Percentiles rank a stretch among this genome's conserved stretches.
phyloP scores from a whole-genome alignment of 2,113 vertebrate species.

The Crypturellus undulatus region DNA sequence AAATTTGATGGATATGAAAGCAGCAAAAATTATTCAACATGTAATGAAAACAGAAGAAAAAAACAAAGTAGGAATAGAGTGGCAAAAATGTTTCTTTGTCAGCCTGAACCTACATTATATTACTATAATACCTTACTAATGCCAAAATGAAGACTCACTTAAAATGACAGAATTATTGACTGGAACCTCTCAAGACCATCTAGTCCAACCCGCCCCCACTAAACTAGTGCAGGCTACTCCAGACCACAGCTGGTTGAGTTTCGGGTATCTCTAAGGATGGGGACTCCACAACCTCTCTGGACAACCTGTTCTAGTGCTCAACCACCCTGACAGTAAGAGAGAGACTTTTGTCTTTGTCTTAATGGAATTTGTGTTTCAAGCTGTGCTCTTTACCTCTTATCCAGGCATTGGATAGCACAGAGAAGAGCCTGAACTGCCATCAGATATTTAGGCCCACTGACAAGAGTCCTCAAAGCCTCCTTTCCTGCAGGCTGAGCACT shows the following conservation, averaged over 20 bases:
- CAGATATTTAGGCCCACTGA: neutral
- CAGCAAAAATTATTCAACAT: neutral
- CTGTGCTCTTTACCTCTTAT: neutral
- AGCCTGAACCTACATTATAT: neutral
- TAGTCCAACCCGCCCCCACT: neutral
- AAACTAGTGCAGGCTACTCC: neutral
- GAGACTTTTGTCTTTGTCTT: neutral
- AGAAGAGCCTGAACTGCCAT: neutral
- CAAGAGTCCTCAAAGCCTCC: neutral
- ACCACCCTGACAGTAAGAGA: neutral
- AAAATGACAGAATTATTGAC: neutral
- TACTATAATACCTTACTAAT: neutral
- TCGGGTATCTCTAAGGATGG: neutral
- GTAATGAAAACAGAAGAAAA: neutral
- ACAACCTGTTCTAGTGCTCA: neutral
- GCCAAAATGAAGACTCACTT: neutral
- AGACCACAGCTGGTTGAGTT: rapidly evolving
- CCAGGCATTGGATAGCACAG: neutral
- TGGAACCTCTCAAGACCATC: neutral
- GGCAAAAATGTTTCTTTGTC: neutral
- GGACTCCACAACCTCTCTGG: neutral
- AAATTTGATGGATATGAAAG: neutral
- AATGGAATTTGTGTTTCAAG: neutral
- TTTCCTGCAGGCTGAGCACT: neutral
- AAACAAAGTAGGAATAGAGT: neutral